Percentiles rank a stretch among this genome's conserved stretches.
Evolutionary conservation across 2,797 vertebrate species (phyloP).

Genomic region (Brachymystax lenok): DNA sequence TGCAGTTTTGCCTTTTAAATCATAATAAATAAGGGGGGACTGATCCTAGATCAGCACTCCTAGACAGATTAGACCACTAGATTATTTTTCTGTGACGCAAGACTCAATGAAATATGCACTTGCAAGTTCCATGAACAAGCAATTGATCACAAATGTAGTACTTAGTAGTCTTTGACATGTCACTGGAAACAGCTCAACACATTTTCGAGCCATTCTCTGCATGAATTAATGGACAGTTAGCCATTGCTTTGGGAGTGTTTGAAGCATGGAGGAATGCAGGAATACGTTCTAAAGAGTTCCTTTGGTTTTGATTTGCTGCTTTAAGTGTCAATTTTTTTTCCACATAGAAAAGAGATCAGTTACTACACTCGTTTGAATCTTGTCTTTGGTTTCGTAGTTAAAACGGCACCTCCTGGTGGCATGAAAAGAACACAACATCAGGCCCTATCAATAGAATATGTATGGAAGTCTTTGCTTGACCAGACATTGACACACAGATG

Average conservation of each 20-base stretch:
- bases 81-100: too few species aligned
- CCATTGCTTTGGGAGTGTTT: background rate
- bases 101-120: too few species aligned
- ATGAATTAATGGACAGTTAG: background rate
- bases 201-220: background rate
- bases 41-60: too few species aligned
- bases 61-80: too few species aligned
- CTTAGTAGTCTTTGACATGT: too few species aligned
- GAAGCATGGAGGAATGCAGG: background rate
- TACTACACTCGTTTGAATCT: too few species aligned
- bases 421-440: background rate
- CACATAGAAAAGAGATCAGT: background rate
- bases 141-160: background rate
- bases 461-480: too few species aligned
- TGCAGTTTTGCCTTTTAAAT: too few species aligned
- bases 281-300: background rate
- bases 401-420: constrained; percentile 60
- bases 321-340: background rate
- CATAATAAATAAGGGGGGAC: too few species aligned
- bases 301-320: background rate
- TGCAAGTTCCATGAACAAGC: too few species aligned
- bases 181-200: background rate
- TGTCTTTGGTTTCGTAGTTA: background rate
- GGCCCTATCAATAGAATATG: too few species aligned
- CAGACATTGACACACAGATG: too few species aligned